phyloP scores from a whole-genome alignment of 1,140 invertebrate genomes.

The Lycorma delicatula region DNA sequence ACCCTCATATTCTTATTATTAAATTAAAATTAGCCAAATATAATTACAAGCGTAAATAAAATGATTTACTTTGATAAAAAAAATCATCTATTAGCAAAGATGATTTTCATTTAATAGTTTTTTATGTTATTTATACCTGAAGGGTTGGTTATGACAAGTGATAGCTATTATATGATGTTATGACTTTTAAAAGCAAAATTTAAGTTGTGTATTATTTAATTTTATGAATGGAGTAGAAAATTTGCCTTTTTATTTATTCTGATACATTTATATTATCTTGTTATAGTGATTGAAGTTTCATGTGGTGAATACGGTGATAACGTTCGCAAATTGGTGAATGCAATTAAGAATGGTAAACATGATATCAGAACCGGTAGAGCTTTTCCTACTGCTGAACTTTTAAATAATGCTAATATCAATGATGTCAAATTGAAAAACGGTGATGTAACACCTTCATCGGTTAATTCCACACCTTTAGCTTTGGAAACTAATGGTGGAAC shows the following conservation, averaged over 20 bases:
- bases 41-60: no score
- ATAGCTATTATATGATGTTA: background rate
- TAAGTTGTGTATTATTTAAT: background rate
- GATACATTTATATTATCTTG: no score
- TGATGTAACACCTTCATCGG: background rate
- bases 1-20: no score
- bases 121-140: no score
- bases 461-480: background rate
- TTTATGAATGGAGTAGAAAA: background rate
- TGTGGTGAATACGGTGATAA: conserved; percentile 93
- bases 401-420: conserved; percentile 58
- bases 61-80: no score
- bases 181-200: background rate
- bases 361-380: conserved; percentile 58
- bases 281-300: conserved; percentile 81
- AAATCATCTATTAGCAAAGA: no score
- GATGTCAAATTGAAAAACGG: background rate
- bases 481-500: background rate
- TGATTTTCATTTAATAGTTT: no score
- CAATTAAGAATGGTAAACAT: conserved; percentile 70
- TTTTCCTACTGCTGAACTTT: conserved; percentile 49
- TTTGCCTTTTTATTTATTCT: background rate
- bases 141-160: no score
- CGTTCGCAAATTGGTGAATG: conserved; percentile 70
- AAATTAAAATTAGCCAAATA: no score